These are phyloP conservation scores for Galeopterus variegatus DNA, from an alignment of 2,113 vertebrate species.

Conservation along the genomic window DNA sequence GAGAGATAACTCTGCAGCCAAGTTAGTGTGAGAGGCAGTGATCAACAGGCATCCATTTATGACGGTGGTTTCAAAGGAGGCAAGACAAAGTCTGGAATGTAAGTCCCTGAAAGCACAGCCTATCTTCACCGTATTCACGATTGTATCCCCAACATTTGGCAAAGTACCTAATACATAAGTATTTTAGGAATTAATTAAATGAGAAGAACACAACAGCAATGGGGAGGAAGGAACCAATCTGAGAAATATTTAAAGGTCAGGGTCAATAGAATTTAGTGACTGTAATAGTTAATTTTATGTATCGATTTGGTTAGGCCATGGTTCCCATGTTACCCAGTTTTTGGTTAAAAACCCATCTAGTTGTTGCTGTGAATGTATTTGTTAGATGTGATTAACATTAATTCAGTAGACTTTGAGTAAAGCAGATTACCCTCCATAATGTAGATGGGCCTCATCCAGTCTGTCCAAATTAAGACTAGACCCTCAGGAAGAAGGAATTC, in stretches of 20 bases:
- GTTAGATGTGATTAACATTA: conserved; percentile 22
- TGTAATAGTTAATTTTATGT: conserved; percentile 37
- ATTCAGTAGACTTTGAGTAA: not conserved
- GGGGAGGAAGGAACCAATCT: conserved; percentile 11
- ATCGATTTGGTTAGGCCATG: not conserved
- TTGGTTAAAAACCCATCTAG: not conserved
- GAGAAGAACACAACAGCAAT: not conserved
- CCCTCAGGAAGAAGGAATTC: not conserved
- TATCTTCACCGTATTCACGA: not conserved
- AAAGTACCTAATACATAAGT: not conserved
- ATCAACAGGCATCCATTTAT: not conserved
- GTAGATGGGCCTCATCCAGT: not conserved
- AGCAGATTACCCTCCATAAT: not conserved
- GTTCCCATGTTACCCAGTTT: not conserved
- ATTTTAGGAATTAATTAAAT: conserved; percentile 57
- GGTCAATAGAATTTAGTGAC: conserved; percentile 11
- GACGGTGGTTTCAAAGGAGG: not conserved
- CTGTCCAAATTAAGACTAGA: not conserved
- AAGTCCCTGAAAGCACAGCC: not conserved
- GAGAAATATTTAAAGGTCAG: conserved; percentile 29
- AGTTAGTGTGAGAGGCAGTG: not conserved
- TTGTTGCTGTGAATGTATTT: conserved; percentile 37
- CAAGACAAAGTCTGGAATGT: not conserved
- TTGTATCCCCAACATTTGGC: not conserved
- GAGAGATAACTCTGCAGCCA: not conserved